A percentile compares a stretch with the other conserved stretches of the same genome.
Evolutionary conservation across 2,797 vertebrate species (phyloP).

Genomic region (Acestrorhynchus altus): DNA sequence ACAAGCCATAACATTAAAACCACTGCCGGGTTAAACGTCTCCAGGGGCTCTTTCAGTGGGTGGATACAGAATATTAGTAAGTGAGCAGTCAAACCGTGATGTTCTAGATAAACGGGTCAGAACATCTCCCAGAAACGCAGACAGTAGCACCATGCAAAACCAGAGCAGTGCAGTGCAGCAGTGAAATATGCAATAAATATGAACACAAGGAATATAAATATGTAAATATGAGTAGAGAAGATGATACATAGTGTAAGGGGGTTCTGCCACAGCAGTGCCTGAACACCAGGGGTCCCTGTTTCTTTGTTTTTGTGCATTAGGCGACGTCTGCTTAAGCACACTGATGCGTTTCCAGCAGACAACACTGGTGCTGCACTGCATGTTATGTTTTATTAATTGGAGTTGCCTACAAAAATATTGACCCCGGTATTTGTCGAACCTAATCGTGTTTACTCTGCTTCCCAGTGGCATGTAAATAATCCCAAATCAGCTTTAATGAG

Average conservation of each 20-base stretch:
- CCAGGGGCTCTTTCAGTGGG: too few species aligned
- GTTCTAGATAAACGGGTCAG: too few species aligned
- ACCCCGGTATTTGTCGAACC: constrained; percentile 76
- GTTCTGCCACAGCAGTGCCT: constrained; percentile 11
- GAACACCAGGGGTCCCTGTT: constrained; percentile 53
- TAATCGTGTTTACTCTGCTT: constrained; percentile 78
- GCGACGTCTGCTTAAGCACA: background rate
- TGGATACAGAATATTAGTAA: too few species aligned
- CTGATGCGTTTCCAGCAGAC: constrained; percentile 21
- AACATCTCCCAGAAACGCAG: too few species aligned
- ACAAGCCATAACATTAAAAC: too few species aligned
- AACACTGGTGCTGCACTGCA: constrained; percentile 53
- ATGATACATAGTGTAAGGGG: background rate
- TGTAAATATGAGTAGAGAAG: too few species aligned
- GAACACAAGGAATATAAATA: too few species aligned
- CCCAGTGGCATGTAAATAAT: constrained; percentile 75
- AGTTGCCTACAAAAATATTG: constrained; percentile 76
- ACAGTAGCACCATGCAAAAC: too few species aligned
- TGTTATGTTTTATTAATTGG: constrained; percentile 80
- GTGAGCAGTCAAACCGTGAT: too few species aligned
- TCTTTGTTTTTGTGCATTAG: constrained; percentile 31
- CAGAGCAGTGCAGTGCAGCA: too few species aligned
- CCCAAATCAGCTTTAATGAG: constrained; percentile 80
- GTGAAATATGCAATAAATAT: too few species aligned
- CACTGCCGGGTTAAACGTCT: too few species aligned